A percentile compares a stretch with the other conserved stretches of the same genome.
These are phyloP conservation scores for Cyanoramphus novaezelandiae DNA, from an alignment of 2,113 vertebrate species.

Conservation along the genomic window DNA sequence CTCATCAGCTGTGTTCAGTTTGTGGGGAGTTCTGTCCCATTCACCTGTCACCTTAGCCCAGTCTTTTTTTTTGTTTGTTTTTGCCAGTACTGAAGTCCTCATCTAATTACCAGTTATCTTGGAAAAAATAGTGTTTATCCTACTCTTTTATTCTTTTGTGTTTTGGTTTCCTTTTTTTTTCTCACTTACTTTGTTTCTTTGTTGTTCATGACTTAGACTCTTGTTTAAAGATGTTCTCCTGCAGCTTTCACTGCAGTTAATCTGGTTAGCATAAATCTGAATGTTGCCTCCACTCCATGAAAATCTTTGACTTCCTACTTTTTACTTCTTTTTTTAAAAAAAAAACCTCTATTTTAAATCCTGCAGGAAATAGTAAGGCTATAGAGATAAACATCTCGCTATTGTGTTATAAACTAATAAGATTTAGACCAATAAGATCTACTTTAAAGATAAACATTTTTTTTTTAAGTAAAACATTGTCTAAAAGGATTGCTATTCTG, in stretches of 20 bases:
- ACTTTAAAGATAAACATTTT: background rate
- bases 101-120: background rate
- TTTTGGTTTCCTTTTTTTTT: background rate
- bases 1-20: background rate
- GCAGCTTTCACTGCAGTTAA: background rate
- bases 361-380: background rate
- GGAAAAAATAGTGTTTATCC: background rate
- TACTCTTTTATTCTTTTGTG: background rate
- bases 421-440: background rate
- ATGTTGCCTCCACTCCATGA: background rate
- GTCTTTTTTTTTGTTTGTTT: background rate
- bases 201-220: background rate
- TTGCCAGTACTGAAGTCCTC: background rate
- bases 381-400: background rate
- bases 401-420: background rate
- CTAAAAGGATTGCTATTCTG: background rate
- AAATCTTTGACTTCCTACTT: background rate
- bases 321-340: background rate
- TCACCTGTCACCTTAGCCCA: background rate
- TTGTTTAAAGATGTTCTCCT: background rate
- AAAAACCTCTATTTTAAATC: background rate
- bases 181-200: background rate
- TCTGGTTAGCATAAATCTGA: background rate
- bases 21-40: background rate
- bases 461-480: background rate